Base-by-base conservation (phyloP, 2,888 invertebrate genomes). In the Coronaproctus castanopsis region DNA sequence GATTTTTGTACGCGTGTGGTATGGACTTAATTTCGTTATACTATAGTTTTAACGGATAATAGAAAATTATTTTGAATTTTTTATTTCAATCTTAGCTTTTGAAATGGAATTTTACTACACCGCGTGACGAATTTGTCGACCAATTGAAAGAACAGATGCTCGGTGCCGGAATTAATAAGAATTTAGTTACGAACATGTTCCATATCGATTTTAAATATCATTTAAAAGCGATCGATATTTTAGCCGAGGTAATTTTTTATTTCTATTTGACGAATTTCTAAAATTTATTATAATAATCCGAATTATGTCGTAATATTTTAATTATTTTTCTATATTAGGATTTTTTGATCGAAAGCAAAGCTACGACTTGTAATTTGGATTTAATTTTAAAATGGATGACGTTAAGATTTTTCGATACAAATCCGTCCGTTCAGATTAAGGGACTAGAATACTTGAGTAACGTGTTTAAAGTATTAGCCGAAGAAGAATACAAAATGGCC, bases 371-470 rank as follows among this genome's bases (percentile, higher is more conserved):
- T 21, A 97, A 97, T 75, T 76, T 95, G 63, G 98, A 98, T 76
- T 75, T 98, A 63, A 85, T 98, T 59, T 78, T 98, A 54, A 95
- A 95, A 71, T 98, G 97, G 97, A 72, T 95, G 66, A 95, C 96
- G 0, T 74, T 98, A 54, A 78, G 97, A 62, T 98, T 98, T 75
- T 97, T 95, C 69, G 97, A 98, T 74, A 98, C 97, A 22, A 98
- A 98, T 76, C 96, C 97, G 10, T 92, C 93, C 19, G 96, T 97
- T 49, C 78, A 97, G 62, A 78, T 96, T 66, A 93, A 91, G 75
- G 91, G 88, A n/a, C 75, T 97, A 66, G 96, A 96, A 70, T 96
- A 92, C 72, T 75, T 96, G 14, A 81, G 84, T 63, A 73, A 79
- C 20, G 85, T 93, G 61, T 93, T 97, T 72, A 80, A 80, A 63